phyloP scores from a whole-genome alignment of 2,888 invertebrate genomes.

The Xestobium rufovillosum region DNA sequence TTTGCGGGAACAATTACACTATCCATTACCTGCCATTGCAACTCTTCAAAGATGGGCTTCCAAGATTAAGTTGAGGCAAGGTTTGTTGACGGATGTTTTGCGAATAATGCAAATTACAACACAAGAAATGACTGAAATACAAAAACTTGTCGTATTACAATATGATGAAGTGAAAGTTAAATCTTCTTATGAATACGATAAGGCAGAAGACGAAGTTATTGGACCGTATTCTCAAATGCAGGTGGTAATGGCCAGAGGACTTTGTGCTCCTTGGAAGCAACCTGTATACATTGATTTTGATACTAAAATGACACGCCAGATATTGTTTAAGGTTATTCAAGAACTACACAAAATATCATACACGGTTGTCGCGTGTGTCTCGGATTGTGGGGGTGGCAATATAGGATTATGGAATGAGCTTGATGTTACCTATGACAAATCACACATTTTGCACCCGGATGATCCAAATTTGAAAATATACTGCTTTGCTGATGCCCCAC shows the following conservation, averaged over 20 bases:
- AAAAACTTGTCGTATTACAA: constrained; percentile 19
- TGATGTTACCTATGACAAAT: constrained; percentile 21
- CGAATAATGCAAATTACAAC: constrained; percentile 18
- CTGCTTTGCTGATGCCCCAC: constrained; percentile 28
- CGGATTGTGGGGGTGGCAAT: constrained; percentile 28
- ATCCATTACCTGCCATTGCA: constrained; percentile 22
- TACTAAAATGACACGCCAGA: constrained; percentile 26
- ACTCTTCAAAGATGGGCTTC: constrained; percentile 24
- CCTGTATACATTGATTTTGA: constrained; percentile 29
- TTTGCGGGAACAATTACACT: constrained; percentile 19
- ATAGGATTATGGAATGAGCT: constrained; percentile 27
- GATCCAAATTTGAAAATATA: constrained; percentile 22
- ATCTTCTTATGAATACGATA: constrained; percentile 21
- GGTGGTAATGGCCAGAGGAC: constrained; percentile 25
- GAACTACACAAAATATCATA: constrained; percentile 22
- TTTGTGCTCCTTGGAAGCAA: constrained; percentile 26
- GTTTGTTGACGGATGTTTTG: constrained; percentile 20
- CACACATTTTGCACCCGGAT: constrained; percentile 25
- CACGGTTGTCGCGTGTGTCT: constrained; percentile 28
- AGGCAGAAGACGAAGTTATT: constrained; percentile 24
- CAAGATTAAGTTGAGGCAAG: constrained; percentile 21
- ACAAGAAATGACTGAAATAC: constrained; percentile 11
- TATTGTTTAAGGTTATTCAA: constrained; percentile 21
- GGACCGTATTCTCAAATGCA: constrained; percentile 21
- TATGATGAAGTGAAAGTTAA: constrained; percentile 26